A percentile compares a stretch with the other conserved stretches of the same genome.
Conservation (phyloP, 2,113 vertebrate species). For the Sakesphorus luctuosus region DNA sequence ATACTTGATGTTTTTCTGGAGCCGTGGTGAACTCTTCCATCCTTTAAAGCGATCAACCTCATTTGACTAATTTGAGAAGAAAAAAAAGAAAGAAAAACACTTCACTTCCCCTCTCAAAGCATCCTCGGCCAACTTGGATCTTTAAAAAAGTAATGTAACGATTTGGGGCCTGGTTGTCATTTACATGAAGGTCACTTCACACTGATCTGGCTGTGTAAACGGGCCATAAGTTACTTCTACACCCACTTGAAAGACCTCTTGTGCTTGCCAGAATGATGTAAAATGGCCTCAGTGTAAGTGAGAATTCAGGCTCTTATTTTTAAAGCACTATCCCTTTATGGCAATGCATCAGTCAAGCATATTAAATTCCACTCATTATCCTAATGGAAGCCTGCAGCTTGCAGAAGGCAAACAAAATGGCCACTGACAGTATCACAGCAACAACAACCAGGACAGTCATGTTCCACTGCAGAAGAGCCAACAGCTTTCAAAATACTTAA, state of each 20-base stretch:
- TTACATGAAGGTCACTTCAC: conserved; percentile 67
- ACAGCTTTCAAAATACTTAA: background rate
- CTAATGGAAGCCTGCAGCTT: conserved; percentile 16
- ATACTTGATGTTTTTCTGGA: conserved; percentile 77
- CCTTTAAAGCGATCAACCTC: conserved; percentile 72
- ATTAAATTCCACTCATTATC: conserved; percentile 23
- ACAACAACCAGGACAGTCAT: background rate
- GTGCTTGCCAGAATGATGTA: conserved; percentile 57
- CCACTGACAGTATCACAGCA: background rate
- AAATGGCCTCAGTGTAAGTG: conserved; percentile 57
- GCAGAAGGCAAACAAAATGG: conserved; percentile 6
- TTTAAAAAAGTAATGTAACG: conserved; percentile 43
- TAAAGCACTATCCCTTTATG: conserved; percentile 44
- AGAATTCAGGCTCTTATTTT: conserved; percentile 58
- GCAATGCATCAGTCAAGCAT: conserved; percentile 23
- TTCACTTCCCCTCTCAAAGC: conserved; percentile 58
- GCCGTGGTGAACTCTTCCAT: conserved; percentile 73
- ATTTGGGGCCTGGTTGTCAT: conserved; percentile 60
- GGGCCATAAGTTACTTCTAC: conserved; percentile 66
- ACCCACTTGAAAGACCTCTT: conserved; percentile 66
- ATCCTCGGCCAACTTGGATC: conserved; percentile 44
- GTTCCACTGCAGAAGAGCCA: background rate
- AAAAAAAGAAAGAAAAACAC: conserved; percentile 56
- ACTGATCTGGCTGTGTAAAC: conserved; percentile 68
- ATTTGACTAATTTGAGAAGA: conserved; percentile 71